Evolutionary conservation across 2,797 vertebrate genomes (phyloP).

Genomic region (Helicolenus hilgendorfi): DNA sequence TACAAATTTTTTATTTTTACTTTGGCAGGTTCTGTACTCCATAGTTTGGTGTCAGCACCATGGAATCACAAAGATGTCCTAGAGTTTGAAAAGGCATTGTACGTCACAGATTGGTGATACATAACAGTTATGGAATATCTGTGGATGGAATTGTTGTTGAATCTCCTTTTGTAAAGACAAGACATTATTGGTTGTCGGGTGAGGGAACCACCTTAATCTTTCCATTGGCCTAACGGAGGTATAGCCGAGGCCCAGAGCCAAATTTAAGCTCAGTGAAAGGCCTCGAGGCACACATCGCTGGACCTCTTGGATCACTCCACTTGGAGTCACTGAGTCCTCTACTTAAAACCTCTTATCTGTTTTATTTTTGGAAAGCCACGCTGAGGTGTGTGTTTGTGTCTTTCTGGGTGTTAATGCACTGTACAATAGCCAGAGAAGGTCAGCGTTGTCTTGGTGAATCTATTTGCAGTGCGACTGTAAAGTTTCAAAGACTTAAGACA

Average conservation of each 20-base stretch:
- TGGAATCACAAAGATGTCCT: neutral
- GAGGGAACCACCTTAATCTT: neutral
- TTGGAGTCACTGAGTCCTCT: slow-evolving; percentile 6
- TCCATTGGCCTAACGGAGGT: neutral
- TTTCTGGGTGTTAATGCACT: slow-evolving; percentile 19
- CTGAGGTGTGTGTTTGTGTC: slow-evolving; percentile 17
- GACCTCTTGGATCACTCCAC: slow-evolving; percentile 18
- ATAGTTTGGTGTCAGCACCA: neutral
- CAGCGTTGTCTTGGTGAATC: slow-evolving; percentile 14
- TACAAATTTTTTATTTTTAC: too few species aligned
- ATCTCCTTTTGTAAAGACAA: neutral
- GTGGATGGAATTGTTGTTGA: neutral
- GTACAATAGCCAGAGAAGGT: slow-evolving; percentile 30
- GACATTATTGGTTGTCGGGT: neutral
- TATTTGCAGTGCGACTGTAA: slow-evolving; percentile 40
- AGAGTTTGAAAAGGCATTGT: neutral
- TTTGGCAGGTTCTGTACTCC: too few species aligned
- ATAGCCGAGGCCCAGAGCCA: neutral
- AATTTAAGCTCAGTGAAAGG: slow-evolving; percentile 1
- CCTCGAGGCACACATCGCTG: neutral
- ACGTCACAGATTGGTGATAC: neutral
- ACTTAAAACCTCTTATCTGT: slow-evolving; percentile 54
- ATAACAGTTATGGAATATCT: neutral
- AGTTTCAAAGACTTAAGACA: slow-evolving; percentile 35
- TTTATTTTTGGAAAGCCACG: slow-evolving; percentile 56